Conservation (phyloP, 2,888 invertebrate species). For the Cyaniris semiargus region DNA sequence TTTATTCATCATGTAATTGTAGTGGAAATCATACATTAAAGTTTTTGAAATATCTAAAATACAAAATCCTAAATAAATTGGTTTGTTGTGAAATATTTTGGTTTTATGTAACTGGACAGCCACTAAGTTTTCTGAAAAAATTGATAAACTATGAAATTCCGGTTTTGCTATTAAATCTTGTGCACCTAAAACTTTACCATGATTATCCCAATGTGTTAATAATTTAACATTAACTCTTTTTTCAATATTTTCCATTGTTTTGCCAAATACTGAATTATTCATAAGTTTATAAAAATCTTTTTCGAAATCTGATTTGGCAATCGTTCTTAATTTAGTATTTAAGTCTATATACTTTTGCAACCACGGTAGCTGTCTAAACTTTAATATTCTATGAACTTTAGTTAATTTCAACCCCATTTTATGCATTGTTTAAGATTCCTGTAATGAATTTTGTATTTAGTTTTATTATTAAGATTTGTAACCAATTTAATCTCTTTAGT, state of each 20-base stretch:
- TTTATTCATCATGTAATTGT: constrained; percentile 41
- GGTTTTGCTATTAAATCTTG: constrained; percentile 35
- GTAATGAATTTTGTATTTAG: constrained; percentile 42
- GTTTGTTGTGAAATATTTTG: constrained; percentile 41
- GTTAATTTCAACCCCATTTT: constrained; percentile 39
- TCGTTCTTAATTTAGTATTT: constrained; percentile 51
- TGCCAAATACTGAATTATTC: constrained; percentile 52
- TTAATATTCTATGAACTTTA: constrained; percentile 48
- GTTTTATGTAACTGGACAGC: too few species aligned
- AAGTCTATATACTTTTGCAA: constrained; percentile 54
- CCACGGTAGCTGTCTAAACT: constrained; percentile 55
- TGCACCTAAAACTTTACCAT: constrained; percentile 38
- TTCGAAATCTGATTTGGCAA: constrained; percentile 50
- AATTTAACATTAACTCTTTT: constrained; percentile 50
- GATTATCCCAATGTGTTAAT: constrained; percentile 48
- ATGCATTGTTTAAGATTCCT: constrained; percentile 45
- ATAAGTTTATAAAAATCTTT: constrained; percentile 44
- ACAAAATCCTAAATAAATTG: constrained; percentile 43
- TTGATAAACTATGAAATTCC: constrained; percentile 50
- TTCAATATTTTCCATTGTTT: constrained; percentile 37
- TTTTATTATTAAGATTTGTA: constrained; percentile 39
- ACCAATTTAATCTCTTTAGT: constrained; percentile 37
- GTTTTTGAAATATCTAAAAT: constrained; percentile 42
- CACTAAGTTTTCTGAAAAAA: constrained; percentile 42
- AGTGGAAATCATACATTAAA: constrained; percentile 43